Evolutionary conservation across 1,140 invertebrate genomes (phyloP), one percentile per base, ranked within the genome.

Genomic region (Leptopilina boulardi): DNA sequence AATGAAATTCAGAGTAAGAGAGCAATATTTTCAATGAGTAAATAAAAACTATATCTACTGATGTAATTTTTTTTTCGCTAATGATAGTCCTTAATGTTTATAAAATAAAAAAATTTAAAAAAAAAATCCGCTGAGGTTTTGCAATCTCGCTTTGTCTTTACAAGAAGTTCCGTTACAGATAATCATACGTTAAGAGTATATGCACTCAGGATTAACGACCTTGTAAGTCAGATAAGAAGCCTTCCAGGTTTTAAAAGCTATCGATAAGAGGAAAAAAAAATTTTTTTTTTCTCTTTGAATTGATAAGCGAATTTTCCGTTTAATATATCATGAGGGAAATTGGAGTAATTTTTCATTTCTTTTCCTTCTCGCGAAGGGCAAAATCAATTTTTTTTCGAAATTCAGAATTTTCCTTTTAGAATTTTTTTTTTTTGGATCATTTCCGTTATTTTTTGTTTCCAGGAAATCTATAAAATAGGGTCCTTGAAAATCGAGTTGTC

Each of bases 381-480:
- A n/a, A n/a, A n/a, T n/a, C n/a, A n/a, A n/a, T n/a, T n/a, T n/a
- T n/a, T n/a, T n/a, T n/a, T n/a, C n/a, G n/a, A n/a, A n/a, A n/a
- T n/a, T n/a, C n/a, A n/a, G n/a, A n/a, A n/a, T n/a, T n/a, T n/a
- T n/a, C n/a, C n/a, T n/a, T n/a, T n/a, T n/a, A n/a, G n/a, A n/a
- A n/a, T n/a, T n/a, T n/a, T n/a, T n/a, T n/a, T n/a, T n/a, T n/a
- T n/a, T n/a, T n/a, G 21, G 10, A 11, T 56, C 56, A 30, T 66
- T 59, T 59, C 19, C 19, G 23, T 10, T 26, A 76, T 82, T 79
- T 77, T 76, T 59, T 19, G 71, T 30, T 44, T 77, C 73, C 72
- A 34, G 44, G 41, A 15, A 19, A 11, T 15, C 15, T 11, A n/a
- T 71, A 75, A 10, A 6, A 9, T 0, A 23, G 21, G 11, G 21